Base-by-base conservation (phyloP, 2,113 vertebrate genomes). In the Tragelaphus imberbis region DNA sequence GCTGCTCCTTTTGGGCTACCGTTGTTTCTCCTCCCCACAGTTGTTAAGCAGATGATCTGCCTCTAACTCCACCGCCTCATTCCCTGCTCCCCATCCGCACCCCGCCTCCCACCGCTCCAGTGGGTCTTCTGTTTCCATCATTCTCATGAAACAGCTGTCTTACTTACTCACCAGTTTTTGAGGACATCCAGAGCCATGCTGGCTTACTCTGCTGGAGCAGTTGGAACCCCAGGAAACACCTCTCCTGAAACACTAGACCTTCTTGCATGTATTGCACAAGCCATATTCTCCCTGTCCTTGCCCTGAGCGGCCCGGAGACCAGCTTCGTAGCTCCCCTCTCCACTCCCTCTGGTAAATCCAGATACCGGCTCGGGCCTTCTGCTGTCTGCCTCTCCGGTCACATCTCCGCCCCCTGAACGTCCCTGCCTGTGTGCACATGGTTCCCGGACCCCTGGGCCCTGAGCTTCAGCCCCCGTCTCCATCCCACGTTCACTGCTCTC, bases 51-150 rank as follows among this genome's bases (percentile, higher is more conserved):
- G n/a, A 11, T 12, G 9, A 3, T 27, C 40, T 59, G 27, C 61
- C 51, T 63, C 25, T n/a, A 21, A 14, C 88, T 36, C 44, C 11
- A 0, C 4, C 3, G 11, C 47, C 56, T 65, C 51, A 2, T 1
- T 7, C 19, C 33, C 71, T 0, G 1, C 5, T 3, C 4, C 25
- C 2, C 25, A 7, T 33, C 8, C 4, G 40, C 17, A 1, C 16
- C 10, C 6, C 17, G 16, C 19, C 80, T 5, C 5, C 58, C 2
- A 12, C 81, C n/a, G 25, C 21, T 11, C 88, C 58, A 12, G 56
- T 5, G 15, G 16, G 27, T 33, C 79, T 59, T 63, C 71, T 33
- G 25, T 88, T n/a, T n/a, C 84, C 19, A 13, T 49, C 0, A 0
- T 71, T 27, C 47, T 53, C 33, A 3, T 17, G 51, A 92, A 87